Base-by-base conservation (phyloP, 1,140 invertebrate genomes). In the Pantala flavescens region DNA sequence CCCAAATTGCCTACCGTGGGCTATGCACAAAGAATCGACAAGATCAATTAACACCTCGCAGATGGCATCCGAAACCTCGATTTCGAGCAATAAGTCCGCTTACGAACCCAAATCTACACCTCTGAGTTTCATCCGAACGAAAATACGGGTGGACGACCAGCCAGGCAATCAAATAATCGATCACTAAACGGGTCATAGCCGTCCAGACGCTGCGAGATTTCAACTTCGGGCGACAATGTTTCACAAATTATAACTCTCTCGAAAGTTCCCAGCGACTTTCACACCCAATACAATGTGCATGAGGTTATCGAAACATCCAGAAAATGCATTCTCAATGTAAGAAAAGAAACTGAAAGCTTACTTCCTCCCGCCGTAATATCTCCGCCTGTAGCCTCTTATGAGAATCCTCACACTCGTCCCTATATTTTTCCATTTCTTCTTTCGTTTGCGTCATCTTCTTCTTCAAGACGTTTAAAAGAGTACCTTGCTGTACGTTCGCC, bases 371-470 rank as follows among this genome's bases (percentile, higher is more conserved):
- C 82, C 93, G 89, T 85, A 94, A 90, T 82, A 93, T 88, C 88
- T 97, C 94, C 80, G 92, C 86, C 86, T 96, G 93, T 80, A 95
- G 87, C 83, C 91, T 89, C 87, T 94, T 94, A 84, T 94, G 91
- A 82, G 90, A 91, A 82, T 96, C 94, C 84, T 97, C 94, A 82
- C 92, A 93, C 83, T 96, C 94, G 84, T 98, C 97, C 87, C 96
- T 97, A 86, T 94, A 95, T 84, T 94, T 92, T 83, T 98, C 96
- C 90, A 96, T 93, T 87, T 99, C 97, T 83, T 98, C 95, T 86
- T 97, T 97, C 77, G 97, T 94, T 83, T 96, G 93, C 79, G 94
- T 89, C 97, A 99, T 98, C 90, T 99, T 99, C 89, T 98, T 97
- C 89, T 99, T 99, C 78, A 99, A 88, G 79, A 97, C 94, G 86